These are phyloP conservation scores for Leptura quadrifasciata DNA, from an alignment of 2,888 invertebrate species.

Conservation along the genomic window DNA sequence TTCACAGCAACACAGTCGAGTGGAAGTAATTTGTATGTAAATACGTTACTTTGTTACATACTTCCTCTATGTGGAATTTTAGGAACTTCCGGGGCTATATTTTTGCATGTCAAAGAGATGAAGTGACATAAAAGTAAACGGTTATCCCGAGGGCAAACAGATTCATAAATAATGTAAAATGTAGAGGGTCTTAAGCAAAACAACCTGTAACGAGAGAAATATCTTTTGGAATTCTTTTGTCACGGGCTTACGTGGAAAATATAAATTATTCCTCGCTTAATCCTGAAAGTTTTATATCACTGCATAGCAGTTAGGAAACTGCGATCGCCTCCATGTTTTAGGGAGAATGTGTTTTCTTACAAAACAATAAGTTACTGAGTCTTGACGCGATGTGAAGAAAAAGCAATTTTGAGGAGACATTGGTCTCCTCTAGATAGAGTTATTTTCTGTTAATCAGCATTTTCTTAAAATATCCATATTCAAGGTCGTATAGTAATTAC, in stretches of 20 bases:
- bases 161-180: slow-evolving; percentile 49
- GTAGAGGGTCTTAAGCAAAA: slow-evolving; percentile 3
- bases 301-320: neutral
- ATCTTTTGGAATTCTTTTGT: slow-evolving; percentile 21
- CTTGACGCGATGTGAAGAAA: neutral
- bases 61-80: slow-evolving; percentile 24
- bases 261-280: slow-evolving; percentile 22
- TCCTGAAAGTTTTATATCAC: slow-evolving; percentile 15
- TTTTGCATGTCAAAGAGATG: slow-evolving; percentile 46
- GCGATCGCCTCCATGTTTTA: neutral
- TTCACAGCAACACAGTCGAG: neutral
- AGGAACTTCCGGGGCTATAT: slow-evolving; percentile 31
- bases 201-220: slow-evolving; percentile 29
- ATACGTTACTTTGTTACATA: neutral
- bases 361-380: neutral
- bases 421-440: neutral
- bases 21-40: slow-evolving; percentile 31
- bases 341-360: neutral
- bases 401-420: neutral
- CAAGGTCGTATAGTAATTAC: neutral
- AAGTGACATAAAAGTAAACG: slow-evolving; percentile 42
- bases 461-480: no score
- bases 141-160: slow-evolving; percentile 37
- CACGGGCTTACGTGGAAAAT: neutral
- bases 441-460: no score